These are phyloP conservation scores for Linnaemya vulpina DNA, from an alignment of 2,888 invertebrate species.

Conservation along the genomic window DNA sequence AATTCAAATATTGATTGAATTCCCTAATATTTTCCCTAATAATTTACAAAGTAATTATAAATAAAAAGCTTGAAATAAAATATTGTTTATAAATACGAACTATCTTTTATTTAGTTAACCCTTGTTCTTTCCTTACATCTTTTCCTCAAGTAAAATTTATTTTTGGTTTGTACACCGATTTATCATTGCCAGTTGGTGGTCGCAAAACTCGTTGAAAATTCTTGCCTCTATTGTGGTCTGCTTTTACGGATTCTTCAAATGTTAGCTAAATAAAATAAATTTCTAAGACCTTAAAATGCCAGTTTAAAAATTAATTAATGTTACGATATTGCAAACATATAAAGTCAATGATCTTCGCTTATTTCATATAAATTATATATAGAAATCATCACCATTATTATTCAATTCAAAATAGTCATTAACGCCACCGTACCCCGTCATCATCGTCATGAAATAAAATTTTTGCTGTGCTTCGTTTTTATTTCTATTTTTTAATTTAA, in stretches of 20 bases:
- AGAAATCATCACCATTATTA: neutral
- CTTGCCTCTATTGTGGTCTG: neutral
- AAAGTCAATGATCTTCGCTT: constrained; percentile 42
- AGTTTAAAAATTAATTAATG: neutral
- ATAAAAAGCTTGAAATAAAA: no score
- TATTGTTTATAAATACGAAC: no score
- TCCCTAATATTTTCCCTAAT: no score
- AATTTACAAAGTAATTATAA: no score
- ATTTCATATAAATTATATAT: constrained; percentile 5
- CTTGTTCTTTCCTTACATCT: no score
- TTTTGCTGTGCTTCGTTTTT: constrained; percentile 14
- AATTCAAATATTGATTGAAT: no score
- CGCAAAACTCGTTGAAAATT: neutral
- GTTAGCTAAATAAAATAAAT: neutral
- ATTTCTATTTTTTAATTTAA: no score
- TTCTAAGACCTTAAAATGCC: neutral
- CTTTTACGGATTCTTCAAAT: neutral
- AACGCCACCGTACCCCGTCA: constrained; percentile 9
- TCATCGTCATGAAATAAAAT: constrained; percentile 23
- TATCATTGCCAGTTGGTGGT: neutral
- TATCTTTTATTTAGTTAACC: no score
- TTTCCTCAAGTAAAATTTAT: no score
- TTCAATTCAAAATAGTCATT: constrained; percentile 18
- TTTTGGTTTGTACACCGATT: no score
- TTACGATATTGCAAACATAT: constrained; percentile 23